Conservation (phyloP, 2,888 invertebrate genomes). For the Melieria omissa region DNA sequence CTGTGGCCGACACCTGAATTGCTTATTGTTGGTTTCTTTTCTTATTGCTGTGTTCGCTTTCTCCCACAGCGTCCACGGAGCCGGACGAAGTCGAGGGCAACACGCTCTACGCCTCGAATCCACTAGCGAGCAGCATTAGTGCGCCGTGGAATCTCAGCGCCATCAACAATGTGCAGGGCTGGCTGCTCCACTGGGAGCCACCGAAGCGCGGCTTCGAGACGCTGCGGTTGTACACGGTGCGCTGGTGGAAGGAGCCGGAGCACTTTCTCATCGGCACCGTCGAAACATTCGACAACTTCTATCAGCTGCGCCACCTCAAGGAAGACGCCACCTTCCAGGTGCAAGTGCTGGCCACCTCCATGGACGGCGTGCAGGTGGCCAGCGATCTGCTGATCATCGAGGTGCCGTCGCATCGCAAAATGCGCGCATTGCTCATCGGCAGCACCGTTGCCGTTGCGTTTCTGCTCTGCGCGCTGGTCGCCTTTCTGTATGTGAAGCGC, state of each 20-base stretch:
- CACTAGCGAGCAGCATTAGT: constrained; percentile 48
- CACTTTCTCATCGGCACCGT: constrained; percentile 74
- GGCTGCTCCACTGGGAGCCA: constrained; percentile 80
- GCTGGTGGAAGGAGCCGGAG: constrained; percentile 77
- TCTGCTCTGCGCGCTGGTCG: constrained; percentile 73
- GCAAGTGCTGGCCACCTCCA: constrained; percentile 76
- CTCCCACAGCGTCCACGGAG: constrained; percentile 52
- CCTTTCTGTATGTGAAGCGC: constrained; percentile 69
- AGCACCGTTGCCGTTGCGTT: constrained; percentile 77
- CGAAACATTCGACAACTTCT: constrained; percentile 77
- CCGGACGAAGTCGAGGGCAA: constrained; percentile 62
- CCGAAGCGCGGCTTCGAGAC: constrained; percentile 72
- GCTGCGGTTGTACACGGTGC: constrained; percentile 74
- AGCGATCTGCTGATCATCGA: constrained; percentile 73
- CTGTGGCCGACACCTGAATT: constrained; percentile 12
- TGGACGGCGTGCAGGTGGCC: constrained; percentile 72
- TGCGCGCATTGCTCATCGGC: constrained; percentile 78
- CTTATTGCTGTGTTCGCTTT: neutral
- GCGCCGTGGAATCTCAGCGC: constrained; percentile 78
- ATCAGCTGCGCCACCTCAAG: constrained; percentile 76
- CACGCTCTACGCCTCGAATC: constrained; percentile 42
- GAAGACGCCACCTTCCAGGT: constrained; percentile 81
- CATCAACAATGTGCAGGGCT: constrained; percentile 78
- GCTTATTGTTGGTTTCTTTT: neutral
- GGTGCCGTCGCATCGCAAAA: constrained; percentile 78